A percentile compares a stretch with the other conserved stretches of the same genome.
Evolutionary conservation across 1,140 invertebrate species (phyloP).

Genomic region (Drosophila carrolli): DNA sequence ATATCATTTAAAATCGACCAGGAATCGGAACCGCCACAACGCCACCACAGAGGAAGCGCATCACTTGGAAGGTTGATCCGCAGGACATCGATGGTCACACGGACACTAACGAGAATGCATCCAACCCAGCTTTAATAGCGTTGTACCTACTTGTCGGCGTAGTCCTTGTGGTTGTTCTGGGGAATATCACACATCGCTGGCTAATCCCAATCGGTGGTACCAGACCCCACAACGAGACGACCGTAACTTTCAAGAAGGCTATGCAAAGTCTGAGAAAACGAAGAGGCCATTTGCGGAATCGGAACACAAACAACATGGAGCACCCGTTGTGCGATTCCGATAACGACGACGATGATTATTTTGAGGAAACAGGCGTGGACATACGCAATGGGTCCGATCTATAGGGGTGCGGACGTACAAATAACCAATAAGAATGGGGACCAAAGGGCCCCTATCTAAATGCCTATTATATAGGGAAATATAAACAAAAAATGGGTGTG

Average conservation of each 20-base stretch:
- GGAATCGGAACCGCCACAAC: background rate
- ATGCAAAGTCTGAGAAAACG: constrained; percentile 22
- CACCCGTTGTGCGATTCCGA: constrained; percentile 20
- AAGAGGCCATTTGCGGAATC: background rate
- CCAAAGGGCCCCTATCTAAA: background rate
- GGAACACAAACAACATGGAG: background rate
- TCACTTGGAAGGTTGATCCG: constrained; percentile 40
- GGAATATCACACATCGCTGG: constrained; percentile 51
- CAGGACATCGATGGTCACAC: constrained; percentile 30
- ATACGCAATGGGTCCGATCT: constrained; percentile 46
- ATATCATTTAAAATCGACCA: background rate
- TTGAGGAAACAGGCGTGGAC: constrained; percentile 63
- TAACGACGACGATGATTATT: constrained; percentile 30
- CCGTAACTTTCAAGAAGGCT: constrained; percentile 46
- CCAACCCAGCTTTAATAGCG: constrained; percentile 34
- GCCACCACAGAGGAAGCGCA: background rate
- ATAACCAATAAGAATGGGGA: background rate
- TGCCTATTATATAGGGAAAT: constrained; percentile 26
- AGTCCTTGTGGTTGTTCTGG: constrained; percentile 19
- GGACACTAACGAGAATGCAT: background rate
- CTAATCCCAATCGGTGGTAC: background rate
- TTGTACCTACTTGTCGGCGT: constrained; percentile 33
- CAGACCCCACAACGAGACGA: constrained; percentile 29
- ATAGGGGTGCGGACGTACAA: background rate
- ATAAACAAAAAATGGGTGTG: no score